Conservation (phyloP, 2,888 invertebrate species). For the Leuctra nigra region DNA sequence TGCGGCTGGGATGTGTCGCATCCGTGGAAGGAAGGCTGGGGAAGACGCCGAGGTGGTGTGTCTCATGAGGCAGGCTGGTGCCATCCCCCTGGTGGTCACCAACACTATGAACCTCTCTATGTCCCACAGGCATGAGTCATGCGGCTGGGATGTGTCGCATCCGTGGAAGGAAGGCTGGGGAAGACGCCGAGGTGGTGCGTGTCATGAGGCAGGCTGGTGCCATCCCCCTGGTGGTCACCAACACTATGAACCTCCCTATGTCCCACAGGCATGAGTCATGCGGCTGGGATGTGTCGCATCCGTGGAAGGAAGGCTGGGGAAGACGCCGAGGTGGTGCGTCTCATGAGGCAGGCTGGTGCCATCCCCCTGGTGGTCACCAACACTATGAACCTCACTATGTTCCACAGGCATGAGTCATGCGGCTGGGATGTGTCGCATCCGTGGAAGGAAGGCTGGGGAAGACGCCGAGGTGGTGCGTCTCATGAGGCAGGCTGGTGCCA, state of each 20-base stretch:
- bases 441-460: conserved; percentile 39
- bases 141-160: conserved; percentile 35
- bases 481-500: conserved; percentile 51
- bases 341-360: conserved; percentile 49
- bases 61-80: conserved; percentile 48
- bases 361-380: conserved; percentile 57
- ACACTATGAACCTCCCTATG: too few relatives aligned
- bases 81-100: conserved; percentile 54
- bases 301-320: conserved; percentile 39
- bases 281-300: conserved; percentile 35
- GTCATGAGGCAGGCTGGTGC: conserved; percentile 49
- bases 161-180: conserved; percentile 39
- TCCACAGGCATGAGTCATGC: conserved; percentile 38
- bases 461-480: conserved; percentile 47
- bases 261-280: conserved; percentile 39
- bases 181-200: conserved; percentile 47
- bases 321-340: conserved; percentile 47
- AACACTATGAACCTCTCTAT: too few relatives aligned
- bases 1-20: conserved; percentile 34
- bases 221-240: conserved; percentile 55
- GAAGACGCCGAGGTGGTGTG: conserved; percentile 47
- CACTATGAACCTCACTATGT: too few relatives aligned
- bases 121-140: conserved; percentile 39
- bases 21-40: conserved; percentile 39
- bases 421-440: conserved; percentile 34